Evolutionary conservation across 2,888 invertebrate genomes (phyloP), one percentile per base, ranked within the genome.

Genomic region (Masnerella sp.): DNA sequence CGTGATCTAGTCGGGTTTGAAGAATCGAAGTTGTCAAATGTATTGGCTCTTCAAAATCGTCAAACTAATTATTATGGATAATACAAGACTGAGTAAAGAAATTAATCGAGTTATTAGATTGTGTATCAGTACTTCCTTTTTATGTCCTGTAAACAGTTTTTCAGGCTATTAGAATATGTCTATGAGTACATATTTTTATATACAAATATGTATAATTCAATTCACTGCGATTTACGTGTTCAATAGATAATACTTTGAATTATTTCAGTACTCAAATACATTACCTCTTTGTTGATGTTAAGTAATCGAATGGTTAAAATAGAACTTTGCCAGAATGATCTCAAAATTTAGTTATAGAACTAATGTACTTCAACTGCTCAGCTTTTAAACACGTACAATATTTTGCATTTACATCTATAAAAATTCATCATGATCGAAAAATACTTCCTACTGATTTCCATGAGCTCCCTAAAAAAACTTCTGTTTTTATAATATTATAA

Each of bases 1-100:
- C 36, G 36, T 45, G 45, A 58, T 74, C 73, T 74, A 74, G 73
- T 74, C 73, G 68, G 40, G 68, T 73, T 67, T 56, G 51, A 62
- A 54, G 28, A 62, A 68, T 58, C 38, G 49, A 43, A 22, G 22
- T 49, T 38, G 58, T 45, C 45, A 45, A 64, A 36, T 62, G 15
- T 17, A 20, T 28, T 17, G 28, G 32, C 65, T 65, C 71, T 72
- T 51, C 52, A 47, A 59, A 59, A 65, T 65, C 59, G 54, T 59
- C 7, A 2, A 20, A 25, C 22, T 59, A 14, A 32, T 52, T 52
- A 40, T 28, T 14, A n/a, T n/a, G n/a, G n/a, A n/a, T n/a, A n/a
- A 30, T 43, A 14, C 18, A 62, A 51, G 69, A 61, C 59, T 62
- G 62, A 49, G 2, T 18, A 18, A 2, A 22, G 18, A 25, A 28